phyloP scores from a whole-genome alignment of 2,888 invertebrate species.

The Lamellibrachia columna region DNA sequence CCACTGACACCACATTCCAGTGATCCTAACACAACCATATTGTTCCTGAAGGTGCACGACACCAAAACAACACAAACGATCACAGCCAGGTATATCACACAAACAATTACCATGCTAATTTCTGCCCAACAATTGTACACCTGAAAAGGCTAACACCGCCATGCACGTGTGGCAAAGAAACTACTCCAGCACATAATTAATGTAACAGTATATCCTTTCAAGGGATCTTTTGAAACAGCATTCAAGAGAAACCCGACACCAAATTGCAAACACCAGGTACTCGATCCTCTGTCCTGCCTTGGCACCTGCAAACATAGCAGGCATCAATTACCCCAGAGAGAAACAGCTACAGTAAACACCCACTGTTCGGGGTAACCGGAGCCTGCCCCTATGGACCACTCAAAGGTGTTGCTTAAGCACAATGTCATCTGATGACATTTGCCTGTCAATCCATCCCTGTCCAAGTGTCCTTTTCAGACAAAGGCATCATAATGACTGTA shows the following conservation, averaged over 20 bases:
- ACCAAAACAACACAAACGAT: conserved; percentile 6
- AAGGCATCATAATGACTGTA: conserved; percentile 6
- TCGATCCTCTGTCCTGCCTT: not conserved
- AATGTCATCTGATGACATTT: not conserved
- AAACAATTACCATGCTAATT: conserved; percentile 9
- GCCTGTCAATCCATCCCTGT: not conserved
- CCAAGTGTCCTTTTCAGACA: not conserved
- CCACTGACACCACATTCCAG: not conserved
- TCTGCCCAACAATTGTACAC: not conserved
- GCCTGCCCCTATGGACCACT: not conserved
- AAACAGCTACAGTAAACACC: conserved; percentile 10
- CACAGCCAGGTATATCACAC: not conserved
- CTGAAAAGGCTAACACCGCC: not conserved
- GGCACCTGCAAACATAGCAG: not conserved
- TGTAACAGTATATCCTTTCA: conserved; percentile 2
- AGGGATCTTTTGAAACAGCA: not conserved
- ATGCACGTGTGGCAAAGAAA: not conserved
- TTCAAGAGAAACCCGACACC: not conserved
- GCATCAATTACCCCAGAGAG: conserved; percentile 11
- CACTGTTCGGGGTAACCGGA: not conserved
- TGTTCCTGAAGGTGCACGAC: not conserved
- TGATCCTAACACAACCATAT: not conserved
- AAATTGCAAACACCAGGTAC: not conserved
- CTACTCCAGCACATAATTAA: not conserved
- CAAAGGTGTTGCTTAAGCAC: not conserved